These are phyloP conservation scores for Lerista edwardsae DNA, from an alignment of 2,797 vertebrate genomes.

Conservation along the genomic window DNA sequence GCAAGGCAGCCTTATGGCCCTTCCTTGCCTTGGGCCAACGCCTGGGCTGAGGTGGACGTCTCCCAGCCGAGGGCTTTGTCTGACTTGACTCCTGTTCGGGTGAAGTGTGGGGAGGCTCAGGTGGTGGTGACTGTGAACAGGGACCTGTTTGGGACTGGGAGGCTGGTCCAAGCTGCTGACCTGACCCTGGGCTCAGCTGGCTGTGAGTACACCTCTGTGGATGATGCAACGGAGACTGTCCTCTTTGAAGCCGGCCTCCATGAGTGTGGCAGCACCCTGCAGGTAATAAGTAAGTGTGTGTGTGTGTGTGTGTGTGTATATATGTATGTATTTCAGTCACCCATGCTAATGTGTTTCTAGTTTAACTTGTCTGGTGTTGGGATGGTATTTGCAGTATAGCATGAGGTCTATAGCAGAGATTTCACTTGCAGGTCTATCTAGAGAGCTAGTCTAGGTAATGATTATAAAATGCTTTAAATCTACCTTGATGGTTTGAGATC, in stretches of 20 bases:
- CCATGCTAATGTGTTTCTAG: too few species aligned
- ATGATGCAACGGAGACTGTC: neutral
- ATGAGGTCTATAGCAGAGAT: too few species aligned
- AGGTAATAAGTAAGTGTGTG: too few species aligned
- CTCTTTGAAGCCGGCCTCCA: constrained; percentile 69
- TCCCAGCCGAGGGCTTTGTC: constrained; percentile 4
- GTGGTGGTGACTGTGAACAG: constrained; percentile 68
- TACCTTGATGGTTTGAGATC: too few species aligned
- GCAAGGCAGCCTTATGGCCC: fast-evolving
- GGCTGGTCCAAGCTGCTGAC: constrained; percentile 52
- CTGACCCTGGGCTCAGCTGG: constrained; percentile 65
- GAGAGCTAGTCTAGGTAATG: too few species aligned
- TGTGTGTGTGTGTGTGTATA: too few species aligned
- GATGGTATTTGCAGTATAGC: too few species aligned
- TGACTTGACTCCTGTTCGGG: constrained; percentile 18
- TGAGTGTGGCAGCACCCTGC: constrained; percentile 67
- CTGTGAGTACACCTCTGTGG: constrained; percentile 52
- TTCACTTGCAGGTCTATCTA: too few species aligned
- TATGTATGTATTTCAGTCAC: too few species aligned
- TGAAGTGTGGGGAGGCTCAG: constrained; percentile 74
- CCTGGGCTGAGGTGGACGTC: constrained; percentile 4
- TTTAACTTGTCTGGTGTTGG: neutral
- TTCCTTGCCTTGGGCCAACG: fast-evolving
- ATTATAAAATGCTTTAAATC: too few species aligned
- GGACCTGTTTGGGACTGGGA: constrained; percentile 73